Evolutionary conservation across 2,888 invertebrate species (phyloP).

Genomic region (Bedellia somnulentella): DNA sequence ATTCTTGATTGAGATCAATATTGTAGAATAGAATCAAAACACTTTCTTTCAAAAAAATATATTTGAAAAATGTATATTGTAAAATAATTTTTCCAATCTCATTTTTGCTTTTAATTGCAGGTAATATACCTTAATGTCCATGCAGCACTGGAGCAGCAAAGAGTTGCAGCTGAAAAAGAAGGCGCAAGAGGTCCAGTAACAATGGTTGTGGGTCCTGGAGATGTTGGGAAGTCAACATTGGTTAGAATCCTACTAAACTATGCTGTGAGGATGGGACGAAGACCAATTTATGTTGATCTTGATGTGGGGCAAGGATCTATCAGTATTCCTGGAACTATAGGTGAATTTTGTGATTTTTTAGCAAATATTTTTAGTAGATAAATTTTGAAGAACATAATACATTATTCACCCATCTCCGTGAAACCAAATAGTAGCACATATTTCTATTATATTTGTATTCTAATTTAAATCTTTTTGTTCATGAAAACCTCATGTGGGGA

Average conservation of each 20-base stretch:
- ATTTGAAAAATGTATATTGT: too few relatives aligned
- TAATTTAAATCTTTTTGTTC: too few relatives aligned
- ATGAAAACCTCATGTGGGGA: too few relatives aligned
- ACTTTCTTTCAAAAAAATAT: too few relatives aligned
- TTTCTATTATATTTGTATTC: too few relatives aligned
- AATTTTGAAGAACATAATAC: too few relatives aligned
- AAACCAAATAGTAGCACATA: too few relatives aligned
- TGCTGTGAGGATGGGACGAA: slow-evolving; percentile 84
- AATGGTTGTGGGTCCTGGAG: slow-evolving; percentile 91
- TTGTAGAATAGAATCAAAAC: too few relatives aligned
- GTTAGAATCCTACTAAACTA: slow-evolving; percentile 90
- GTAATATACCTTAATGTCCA: slow-evolving; percentile 93
- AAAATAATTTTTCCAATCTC: neutral
- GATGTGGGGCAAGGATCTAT: slow-evolving; percentile 95
- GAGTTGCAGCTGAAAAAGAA: slow-evolving; percentile 77
- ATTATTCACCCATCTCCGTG: too few relatives aligned
- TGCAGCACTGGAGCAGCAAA: slow-evolving; percentile 88
- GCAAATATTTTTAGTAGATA: too few relatives aligned
- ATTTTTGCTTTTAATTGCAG: slow-evolving; percentile 19
- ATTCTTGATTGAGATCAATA: too few relatives aligned
- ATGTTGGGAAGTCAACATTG: slow-evolving; percentile 95
- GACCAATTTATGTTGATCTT: slow-evolving; percentile 91
- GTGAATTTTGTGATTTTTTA: too few relatives aligned
- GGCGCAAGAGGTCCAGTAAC: slow-evolving; percentile 78
- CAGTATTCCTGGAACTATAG: slow-evolving; percentile 89